Percentiles rank a stretch among this genome's conserved stretches.
Conservation (phyloP, 2,113 vertebrate species). For the Chamaea fasciata region DNA sequence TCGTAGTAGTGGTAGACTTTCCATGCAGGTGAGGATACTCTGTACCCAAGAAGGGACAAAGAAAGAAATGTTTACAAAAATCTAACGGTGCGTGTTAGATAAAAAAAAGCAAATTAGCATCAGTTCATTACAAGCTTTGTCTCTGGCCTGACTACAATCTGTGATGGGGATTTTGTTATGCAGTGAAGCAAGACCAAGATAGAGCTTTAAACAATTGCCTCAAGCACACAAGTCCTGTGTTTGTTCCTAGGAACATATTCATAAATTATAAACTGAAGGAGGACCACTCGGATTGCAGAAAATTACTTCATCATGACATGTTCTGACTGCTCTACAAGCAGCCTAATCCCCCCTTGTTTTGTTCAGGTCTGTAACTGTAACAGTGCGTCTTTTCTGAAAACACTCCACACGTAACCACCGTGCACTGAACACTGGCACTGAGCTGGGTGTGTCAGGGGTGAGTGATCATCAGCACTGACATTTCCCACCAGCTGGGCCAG, state of each 20-base stretch:
- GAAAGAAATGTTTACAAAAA: neutral
- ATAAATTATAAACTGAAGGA: neutral
- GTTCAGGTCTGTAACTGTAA: neutral
- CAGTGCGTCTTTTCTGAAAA: too few species aligned
- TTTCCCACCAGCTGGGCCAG: neutral
- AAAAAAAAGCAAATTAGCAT: neutral
- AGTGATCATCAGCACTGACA: neutral
- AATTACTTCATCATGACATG: neutral
- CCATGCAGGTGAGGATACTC: neutral
- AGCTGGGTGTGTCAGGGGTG: rapidly evolving
- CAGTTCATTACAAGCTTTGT: neutral
- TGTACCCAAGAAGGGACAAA: neutral
- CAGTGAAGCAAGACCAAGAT: neutral
- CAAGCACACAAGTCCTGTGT: neutral
- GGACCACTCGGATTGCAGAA: neutral
- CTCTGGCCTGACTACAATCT: neutral
- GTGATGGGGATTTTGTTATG: neutral
- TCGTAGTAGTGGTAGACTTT: neutral
- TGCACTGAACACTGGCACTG: neutral
- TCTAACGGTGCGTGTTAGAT: neutral
- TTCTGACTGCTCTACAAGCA: neutral
- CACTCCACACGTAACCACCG: too few species aligned
- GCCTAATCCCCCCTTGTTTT: neutral
- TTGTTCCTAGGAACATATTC: neutral
- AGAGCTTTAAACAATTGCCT: neutral